A percentile compares a stretch with the other conserved stretches of the same genome.
phyloP scores from a whole-genome alignment of 2,888 invertebrate genomes.

The Leptothorax acervorum region DNA sequence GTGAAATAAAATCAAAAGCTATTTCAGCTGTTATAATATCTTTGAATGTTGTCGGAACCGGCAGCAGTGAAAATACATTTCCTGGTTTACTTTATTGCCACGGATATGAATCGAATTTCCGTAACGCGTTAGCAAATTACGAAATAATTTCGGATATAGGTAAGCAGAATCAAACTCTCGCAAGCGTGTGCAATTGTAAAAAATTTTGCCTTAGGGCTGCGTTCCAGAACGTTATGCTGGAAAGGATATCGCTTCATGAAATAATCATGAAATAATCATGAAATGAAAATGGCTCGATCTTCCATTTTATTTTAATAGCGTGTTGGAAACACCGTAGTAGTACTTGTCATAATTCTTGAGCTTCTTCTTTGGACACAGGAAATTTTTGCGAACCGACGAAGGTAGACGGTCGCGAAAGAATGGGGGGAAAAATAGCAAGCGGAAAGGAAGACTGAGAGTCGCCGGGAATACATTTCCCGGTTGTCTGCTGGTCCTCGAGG shows the following conservation, averaged over 20 bases:
- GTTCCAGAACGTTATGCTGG: background rate
- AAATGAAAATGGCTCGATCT: background rate
- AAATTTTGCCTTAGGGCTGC: background rate
- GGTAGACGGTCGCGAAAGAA: conserved; percentile 12
- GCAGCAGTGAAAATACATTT: conserved; percentile 5
- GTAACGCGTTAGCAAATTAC: conserved; percentile 14
- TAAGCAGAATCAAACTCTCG: conserved; percentile 1
- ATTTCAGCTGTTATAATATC: conserved; percentile 4
- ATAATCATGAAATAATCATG: background rate
- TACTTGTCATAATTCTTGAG: conserved; percentile 5
- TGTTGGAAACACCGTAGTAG: background rate
- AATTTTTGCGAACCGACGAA: conserved; percentile 37
- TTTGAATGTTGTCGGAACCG: background rate
- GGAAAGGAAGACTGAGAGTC: conserved; percentile 56
- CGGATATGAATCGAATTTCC: conserved; percentile 17
- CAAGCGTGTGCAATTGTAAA: background rate
- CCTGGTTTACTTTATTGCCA: conserved; percentile 3
- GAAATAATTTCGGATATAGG: conserved; percentile 4
- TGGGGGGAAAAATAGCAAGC: conserved; percentile 14
- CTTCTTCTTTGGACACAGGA: background rate
- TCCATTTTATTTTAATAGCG: background rate
- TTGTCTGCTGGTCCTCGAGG: conserved; percentile 74
- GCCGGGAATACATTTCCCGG: conserved; percentile 73
- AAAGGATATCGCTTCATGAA: background rate
- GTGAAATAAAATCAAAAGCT: conserved; percentile 6